Evolutionary conservation across 2,113 vertebrate genomes (phyloP).

Genomic region (Oriolus oriolus): DNA sequence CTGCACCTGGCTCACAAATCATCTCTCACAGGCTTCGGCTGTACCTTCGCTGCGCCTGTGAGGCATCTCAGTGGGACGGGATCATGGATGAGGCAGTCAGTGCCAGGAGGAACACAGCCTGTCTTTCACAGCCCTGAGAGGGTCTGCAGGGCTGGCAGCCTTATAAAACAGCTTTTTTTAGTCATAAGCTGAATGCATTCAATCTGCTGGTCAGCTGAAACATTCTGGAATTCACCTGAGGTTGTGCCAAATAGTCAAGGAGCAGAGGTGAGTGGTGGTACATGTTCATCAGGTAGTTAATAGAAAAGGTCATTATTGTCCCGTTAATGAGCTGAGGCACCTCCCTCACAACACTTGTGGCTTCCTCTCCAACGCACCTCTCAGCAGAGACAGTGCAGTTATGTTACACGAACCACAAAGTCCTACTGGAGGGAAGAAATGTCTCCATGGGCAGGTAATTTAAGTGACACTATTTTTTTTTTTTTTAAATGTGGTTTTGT

Average conservation of each 20-base stretch:
- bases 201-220: neutral
- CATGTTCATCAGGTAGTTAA: neutral
- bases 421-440: neutral
- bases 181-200: neutral
- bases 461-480: neutral
- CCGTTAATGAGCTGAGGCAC: neutral
- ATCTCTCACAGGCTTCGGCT: neutral
- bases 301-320: neutral
- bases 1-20: constrained; percentile 52
- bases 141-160: neutral
- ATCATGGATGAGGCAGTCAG: neutral
- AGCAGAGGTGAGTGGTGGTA: neutral
- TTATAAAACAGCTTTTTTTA: constrained; percentile 7
- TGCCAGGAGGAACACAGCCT: constrained; percentile 26
- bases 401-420: neutral
- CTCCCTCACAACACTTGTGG: neutral
- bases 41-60: neutral
- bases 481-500: neutral
- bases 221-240: neutral
- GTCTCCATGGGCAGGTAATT: neutral
- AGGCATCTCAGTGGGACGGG: neutral
- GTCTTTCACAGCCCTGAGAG: constrained; percentile 36
- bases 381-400: neutral
- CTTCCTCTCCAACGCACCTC: fast-evolving
- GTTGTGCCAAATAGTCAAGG: neutral